These are phyloP conservation scores for Electrophaes corylata DNA, from an alignment of 2,888 invertebrate species.

Conservation along the genomic window DNA sequence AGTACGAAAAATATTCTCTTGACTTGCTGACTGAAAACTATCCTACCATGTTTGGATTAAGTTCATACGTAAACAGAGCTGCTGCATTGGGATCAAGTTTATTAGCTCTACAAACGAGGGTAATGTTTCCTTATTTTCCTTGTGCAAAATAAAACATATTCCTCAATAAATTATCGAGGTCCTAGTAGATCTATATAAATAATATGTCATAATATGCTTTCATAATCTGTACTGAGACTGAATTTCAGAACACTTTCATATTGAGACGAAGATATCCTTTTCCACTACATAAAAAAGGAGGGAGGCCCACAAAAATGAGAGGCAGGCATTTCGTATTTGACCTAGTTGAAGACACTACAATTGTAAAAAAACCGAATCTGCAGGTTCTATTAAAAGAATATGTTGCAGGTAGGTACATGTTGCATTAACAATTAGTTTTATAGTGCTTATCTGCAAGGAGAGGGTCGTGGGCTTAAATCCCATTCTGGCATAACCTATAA, in stretches of 20 bases:
- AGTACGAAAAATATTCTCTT: too few relatives aligned
- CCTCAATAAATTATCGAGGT: too few relatives aligned
- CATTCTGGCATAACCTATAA: too few relatives aligned
- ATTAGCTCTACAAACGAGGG: conserved; percentile 67
- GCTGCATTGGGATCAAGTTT: conserved; percentile 45
- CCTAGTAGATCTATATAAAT: too few relatives aligned
- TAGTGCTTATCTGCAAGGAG: neutral
- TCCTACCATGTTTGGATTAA: conserved; percentile 56
- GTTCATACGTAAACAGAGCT: conserved; percentile 49
- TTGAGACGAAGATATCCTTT: conserved; percentile 86
- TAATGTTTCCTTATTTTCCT: conserved; percentile 34
- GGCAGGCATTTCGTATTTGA: conserved; percentile 89
- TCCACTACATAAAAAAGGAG: conserved; percentile 85
- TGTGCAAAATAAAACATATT: neutral
- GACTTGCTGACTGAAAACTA: neutral
- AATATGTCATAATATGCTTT: too few relatives aligned
- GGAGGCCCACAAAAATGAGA: conserved; percentile 78
- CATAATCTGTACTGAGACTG: too few relatives aligned
- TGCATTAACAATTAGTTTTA: neutral
- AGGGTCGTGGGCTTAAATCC: too few relatives aligned
- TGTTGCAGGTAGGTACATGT: conserved; percentile 84
- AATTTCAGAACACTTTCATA: conserved; percentile 89
- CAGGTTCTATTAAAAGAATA: conserved; percentile 88
- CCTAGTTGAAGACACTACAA: conserved; percentile 86
- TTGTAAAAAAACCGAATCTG: conserved; percentile 80